Evolutionary conservation across 2,888 invertebrate genomes (phyloP), one percentile per base, ranked within the genome.

Genomic region (Idaea aversata): DNA sequence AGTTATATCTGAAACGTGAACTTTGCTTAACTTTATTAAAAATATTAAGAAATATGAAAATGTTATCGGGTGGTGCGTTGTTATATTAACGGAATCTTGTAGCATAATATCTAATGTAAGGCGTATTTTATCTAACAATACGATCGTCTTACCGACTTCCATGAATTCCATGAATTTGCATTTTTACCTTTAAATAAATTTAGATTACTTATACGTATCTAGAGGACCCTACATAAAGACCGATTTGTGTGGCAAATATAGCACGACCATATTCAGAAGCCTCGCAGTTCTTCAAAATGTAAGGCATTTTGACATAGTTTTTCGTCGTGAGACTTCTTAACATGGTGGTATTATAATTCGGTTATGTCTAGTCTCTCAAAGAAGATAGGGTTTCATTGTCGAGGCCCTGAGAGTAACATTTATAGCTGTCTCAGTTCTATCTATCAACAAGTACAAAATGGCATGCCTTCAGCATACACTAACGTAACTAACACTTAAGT

Each of bases 151-250:
- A 90, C 83, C 79, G 79, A 76, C 34, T 82, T 87, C 82, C 87
- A 91, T 92, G 91, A 92, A 93, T 93, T 93, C 92, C 92, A 91
- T 92, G 92, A 93, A 93, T 92, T 92, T 93, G 93, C 93, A 93
- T 93, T 92, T 92, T 91, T 91, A 90, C 87, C 88, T 88, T 89
- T 91, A 90, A 90, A 85, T 89, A 88, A 78, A 83, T 77, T 87
- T 87, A 91, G 88, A 84, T 84, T 87, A 91, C 87, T 83, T 84
- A 77, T 86, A 84, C 81, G 80, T 83, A 84, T 87, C 83, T 80
- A 75, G 77, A 82, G 87, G 88, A 88, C 85, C 69, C 85, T 87
- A 77, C 84, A 79, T 83, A 76, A 80, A 82, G 75, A 81, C 85
- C 87, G 87, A 87, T 87, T 82, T 81, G 80, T 84, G 79, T 84